Evolutionary conservation across 2,113 vertebrate genomes (phyloP), one percentile per base, ranked within the genome.

Genomic region (Camarhynchus parvulus): DNA sequence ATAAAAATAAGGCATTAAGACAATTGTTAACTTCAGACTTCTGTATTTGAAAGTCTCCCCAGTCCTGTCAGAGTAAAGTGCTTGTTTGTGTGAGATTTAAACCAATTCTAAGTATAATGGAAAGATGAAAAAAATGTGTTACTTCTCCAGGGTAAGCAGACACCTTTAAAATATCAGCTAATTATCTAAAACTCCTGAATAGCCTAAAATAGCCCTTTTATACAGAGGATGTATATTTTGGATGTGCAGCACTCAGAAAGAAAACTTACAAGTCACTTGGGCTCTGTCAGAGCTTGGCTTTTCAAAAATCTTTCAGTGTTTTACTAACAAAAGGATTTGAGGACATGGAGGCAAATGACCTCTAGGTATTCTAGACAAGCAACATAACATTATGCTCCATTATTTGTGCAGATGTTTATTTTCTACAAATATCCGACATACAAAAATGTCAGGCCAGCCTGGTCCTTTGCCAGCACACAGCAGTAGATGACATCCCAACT

Each of bases 391-490:
- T 56, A 37, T 27, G 25, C 13, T 55, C 42, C 20, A 23, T 75
- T 39, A 33, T 46, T 31, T 53, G 20, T 52, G 11, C 10, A 86
- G 67, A 15, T 47, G 17, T 10, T 49, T 66, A 14, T 20, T 50
- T 83, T 69, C 56, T 37, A 35, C 28, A 22, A 46, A 28, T 39
- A 70, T 6, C 13, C 0, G 0, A 55, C 14, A 47, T 1, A 66
- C 5, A 46, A 84, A 80, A 82, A 25, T 7, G 9, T 53, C 62
- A 47, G 52, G 13, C 24, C 70, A 84, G 44, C 7, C 47, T 47
- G 22, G n/a, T 82, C 30, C 69, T 84, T 35, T 67, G 39, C 53
- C 46, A 87, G 53, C 44, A 49, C 14, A 1, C 3, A 25, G 11
- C 22, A 87, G 35, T 1, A 62, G 55, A 55, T 11, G 25, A 24